These are phyloP conservation scores for Sebastes vulpes DNA, from an alignment of 2,797 vertebrate genomes.

Conservation along the genomic window DNA sequence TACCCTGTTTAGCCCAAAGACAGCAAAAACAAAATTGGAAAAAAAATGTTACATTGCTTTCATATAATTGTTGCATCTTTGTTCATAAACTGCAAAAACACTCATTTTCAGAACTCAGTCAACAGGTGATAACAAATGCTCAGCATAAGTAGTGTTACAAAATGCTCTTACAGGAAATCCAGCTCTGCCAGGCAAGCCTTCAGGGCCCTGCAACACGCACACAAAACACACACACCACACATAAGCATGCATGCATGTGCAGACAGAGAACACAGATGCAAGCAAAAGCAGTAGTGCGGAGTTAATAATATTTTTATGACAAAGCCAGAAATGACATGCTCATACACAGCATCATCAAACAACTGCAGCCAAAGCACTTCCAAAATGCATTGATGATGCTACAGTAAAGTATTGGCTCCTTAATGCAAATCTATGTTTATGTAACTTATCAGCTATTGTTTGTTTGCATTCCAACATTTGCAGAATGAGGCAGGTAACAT, in stretches of 20 bases:
- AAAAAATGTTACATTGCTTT: conserved; percentile 1
- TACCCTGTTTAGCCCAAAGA: conserved; percentile 38
- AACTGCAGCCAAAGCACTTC: not conserved
- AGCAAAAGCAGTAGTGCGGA: not conserved
- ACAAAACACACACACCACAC: conserved; percentile 25
- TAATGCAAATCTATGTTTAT: not conserved
- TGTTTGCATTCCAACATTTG: not conserved
- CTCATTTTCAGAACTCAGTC: not conserved
- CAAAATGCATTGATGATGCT: not conserved
- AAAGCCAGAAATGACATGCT: conserved; percentile 3
- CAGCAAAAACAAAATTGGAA: conserved; percentile 25
- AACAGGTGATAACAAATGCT: not conserved
- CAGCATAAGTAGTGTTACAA: conserved; percentile 10
- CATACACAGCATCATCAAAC: not conserved
- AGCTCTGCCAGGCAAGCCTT: conserved; percentile 89
- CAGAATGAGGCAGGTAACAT: not conserved
- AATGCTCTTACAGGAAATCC: conserved; percentile 92
- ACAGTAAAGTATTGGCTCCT: not conserved
- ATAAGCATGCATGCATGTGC: conserved; percentile 10
- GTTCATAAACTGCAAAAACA: not conserved
- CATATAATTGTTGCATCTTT: not conserved
- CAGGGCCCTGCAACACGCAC: conserved; percentile 88
- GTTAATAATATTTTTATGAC: not conserved
- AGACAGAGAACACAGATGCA: not conserved
- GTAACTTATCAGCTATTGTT: not conserved